Conservation (phyloP, 2,888 invertebrate genomes). For the Nebria brevicollis region DNA sequence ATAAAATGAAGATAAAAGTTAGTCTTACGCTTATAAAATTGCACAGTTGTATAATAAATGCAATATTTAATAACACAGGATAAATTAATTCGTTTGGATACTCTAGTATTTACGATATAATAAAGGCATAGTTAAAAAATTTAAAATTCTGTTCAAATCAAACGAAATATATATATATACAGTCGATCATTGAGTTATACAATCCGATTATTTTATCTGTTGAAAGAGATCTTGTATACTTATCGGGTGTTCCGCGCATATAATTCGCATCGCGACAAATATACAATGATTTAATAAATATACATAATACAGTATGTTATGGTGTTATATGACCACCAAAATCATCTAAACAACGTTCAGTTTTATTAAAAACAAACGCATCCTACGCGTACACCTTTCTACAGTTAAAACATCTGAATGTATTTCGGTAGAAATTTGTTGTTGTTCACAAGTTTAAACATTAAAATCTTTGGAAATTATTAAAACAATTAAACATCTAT, state of each 20-base stretch:
- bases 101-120: slow-evolving; percentile 11
- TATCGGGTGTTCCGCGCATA: too few relatives aligned
- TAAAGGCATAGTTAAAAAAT: slow-evolving; percentile 1
- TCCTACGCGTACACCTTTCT: too few relatives aligned
- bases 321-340: too few relatives aligned
- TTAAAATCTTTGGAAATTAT: slow-evolving; percentile 14
- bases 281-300: too few relatives aligned
- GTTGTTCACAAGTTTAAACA: slow-evolving; percentile 7
- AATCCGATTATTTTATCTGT: slow-evolving; percentile 4
- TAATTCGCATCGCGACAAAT: too few relatives aligned
- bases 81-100: not conserved
- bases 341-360: too few relatives aligned
- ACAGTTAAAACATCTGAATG: slow-evolving; percentile 14
- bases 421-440: not conserved
- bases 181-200: slow-evolving; percentile 7
- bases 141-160: slow-evolving; percentile 31
- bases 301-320: too few relatives aligned
- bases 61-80: slow-evolving; percentile 6
- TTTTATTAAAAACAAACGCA: too few relatives aligned
- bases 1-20: not conserved
- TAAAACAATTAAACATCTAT: slow-evolving; percentile 46
- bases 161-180: slow-evolving; percentile 34
- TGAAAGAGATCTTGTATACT: slow-evolving; percentile 10
- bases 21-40: slow-evolving; percentile 43
- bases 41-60: slow-evolving; percentile 31